phyloP scores from a whole-genome alignment of 2,888 invertebrate species.

The Ormyrus nitidulus region DNA sequence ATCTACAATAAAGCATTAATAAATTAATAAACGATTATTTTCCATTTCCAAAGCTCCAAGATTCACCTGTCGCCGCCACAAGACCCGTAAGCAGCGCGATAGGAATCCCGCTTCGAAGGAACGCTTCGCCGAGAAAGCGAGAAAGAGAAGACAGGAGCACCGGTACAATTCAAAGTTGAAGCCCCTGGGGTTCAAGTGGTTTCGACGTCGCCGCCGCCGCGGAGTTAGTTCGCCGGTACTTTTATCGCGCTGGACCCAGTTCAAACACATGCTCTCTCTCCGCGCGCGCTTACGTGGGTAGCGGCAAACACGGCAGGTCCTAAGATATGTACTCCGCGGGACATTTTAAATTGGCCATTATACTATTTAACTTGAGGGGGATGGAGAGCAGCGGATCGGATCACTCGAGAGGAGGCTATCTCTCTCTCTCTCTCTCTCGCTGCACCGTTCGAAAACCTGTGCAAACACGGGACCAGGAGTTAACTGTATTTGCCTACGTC shows the following conservation, averaged over 20 bases:
- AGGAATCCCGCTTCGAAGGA: background rate
- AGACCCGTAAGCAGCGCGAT: background rate
- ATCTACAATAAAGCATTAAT: background rate
- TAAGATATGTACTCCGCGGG: slow-evolving; percentile 69
- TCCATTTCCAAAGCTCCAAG: background rate
- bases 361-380: slow-evolving; percentile 75
- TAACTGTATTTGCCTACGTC: slow-evolving; percentile 74
- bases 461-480: slow-evolving; percentile 67
- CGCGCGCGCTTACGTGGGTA: slow-evolving; percentile 1
- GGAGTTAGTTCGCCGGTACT: slow-evolving; percentile 30
- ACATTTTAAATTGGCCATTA: slow-evolving; percentile 76
- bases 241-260: slow-evolving; percentile 47
- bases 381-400: background rate
- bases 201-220: slow-evolving; percentile 13
- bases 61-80: slow-evolving; percentile 8
- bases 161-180: slow-evolving; percentile 54
- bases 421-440: background rate
- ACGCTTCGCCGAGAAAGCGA: background rate
- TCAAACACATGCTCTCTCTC: slow-evolving; percentile 30
- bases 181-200: slow-evolving; percentile 51
- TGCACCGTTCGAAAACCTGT: slow-evolving; percentile 61
- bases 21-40: background rate
- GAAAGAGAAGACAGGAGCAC: background rate
- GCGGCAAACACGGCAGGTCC: slow-evolving; percentile 69
- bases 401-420: background rate